Conservation (phyloP, 2,888 invertebrate species). For the Pterostichus madidus region DNA sequence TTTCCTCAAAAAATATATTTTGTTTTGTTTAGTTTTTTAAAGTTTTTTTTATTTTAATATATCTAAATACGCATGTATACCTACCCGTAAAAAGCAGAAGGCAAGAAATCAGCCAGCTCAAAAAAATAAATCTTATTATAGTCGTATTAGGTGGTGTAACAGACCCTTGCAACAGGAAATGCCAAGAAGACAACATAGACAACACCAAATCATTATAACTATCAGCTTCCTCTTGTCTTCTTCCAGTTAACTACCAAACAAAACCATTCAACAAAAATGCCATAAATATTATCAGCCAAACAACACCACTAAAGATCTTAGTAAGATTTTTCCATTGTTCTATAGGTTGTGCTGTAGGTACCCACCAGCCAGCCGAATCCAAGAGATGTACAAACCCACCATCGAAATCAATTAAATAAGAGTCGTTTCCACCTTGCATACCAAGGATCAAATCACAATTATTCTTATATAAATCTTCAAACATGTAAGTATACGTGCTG, state of each 20-base stretch:
- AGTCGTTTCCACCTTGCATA: constrained; percentile 20
- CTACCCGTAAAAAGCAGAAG: constrained; percentile 43
- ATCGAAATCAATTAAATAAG: constrained; percentile 31
- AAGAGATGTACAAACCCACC: constrained; percentile 33
- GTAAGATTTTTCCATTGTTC: constrained; percentile 45
- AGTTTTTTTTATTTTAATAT: too few species aligned
- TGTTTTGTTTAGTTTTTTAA: too few species aligned
- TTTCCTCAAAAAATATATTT: too few species aligned
- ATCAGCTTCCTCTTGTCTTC: constrained; percentile 5
- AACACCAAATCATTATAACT: constrained; percentile 49
- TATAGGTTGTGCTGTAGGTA: constrained; percentile 23
- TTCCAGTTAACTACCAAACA: constrained; percentile 46
- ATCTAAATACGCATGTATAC: too few species aligned
- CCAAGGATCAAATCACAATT: constrained; percentile 25
- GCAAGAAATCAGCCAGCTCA: constrained; percentile 59
- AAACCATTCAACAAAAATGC: constrained; percentile 41
- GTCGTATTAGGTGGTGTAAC: constrained; percentile 53
- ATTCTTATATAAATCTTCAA: neutral
- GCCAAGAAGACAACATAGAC: constrained; percentile 40
- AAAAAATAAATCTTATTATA: constrained; percentile 45
- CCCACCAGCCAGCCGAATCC: constrained; percentile 35
- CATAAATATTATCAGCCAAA: constrained; percentile 44
- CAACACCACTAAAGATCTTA: neutral
- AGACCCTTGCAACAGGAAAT: constrained; percentile 56
- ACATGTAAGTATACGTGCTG: constrained; percentile 14